phyloP scores from a whole-genome alignment of 2,888 invertebrate genomes.

The Pseudolycoriella hygida region DNA sequence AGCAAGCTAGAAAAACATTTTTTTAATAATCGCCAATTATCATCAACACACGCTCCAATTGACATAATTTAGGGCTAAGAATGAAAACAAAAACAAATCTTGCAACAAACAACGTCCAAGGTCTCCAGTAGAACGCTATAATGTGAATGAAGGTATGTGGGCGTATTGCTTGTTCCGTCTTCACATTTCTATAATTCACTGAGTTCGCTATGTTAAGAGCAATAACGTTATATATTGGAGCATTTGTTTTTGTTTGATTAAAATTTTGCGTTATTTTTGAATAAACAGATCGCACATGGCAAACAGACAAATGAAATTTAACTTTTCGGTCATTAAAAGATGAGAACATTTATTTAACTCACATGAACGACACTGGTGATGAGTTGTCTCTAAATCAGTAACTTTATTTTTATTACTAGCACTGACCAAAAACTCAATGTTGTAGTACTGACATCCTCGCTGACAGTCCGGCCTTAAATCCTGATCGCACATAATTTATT shows the following conservation, averaged over 20 bases:
- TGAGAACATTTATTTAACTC: not conserved
- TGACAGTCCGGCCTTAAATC: conserved; percentile 7
- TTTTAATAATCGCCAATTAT: not conserved
- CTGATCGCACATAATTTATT: not conserved
- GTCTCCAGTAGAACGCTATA: too few species aligned
- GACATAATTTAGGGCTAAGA: not conserved
- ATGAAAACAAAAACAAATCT: not conserved
- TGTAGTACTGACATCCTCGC: conserved; percentile 9
- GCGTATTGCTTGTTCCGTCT: too few species aligned
- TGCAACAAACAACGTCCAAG: too few species aligned
- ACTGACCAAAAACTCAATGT: conserved; percentile 8
- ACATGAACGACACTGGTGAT: conserved; percentile 7
- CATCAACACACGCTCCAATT: not conserved
- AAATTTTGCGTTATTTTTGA: too few species aligned
- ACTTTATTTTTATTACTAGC: conserved; percentile 7
- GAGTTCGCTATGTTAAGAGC: too few species aligned
- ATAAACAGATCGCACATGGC: too few species aligned
- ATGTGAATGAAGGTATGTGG: too few species aligned
- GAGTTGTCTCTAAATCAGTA: conserved; percentile 6
- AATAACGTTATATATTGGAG: too few species aligned
- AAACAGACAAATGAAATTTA: not conserved
- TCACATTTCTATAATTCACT: too few species aligned
- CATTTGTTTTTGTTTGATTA: too few species aligned
- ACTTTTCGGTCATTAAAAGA: not conserved
- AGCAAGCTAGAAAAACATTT: conserved; percentile 6